Conservation (phyloP, 2,888 invertebrate species). For the Agrypnus murinus region DNA sequence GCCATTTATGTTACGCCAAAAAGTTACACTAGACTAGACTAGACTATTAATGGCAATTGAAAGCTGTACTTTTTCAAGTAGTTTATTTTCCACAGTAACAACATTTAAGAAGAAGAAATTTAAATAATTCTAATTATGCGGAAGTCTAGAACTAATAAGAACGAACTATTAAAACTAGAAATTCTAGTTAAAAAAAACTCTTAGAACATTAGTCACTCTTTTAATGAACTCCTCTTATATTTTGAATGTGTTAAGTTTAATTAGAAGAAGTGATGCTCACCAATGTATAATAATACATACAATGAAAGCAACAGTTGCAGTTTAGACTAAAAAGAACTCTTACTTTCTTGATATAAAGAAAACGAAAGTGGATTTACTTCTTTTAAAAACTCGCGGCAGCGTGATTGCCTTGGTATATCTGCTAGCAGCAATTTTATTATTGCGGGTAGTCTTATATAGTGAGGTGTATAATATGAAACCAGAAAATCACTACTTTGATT, state of each 20-base stretch:
- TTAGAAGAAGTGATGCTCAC: not conserved
- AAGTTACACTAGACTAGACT: too few relatives aligned
- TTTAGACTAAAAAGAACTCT: constrained; percentile 26
- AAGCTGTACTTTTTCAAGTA: too few relatives aligned
- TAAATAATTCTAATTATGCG: too few relatives aligned
- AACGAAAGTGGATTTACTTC: constrained; percentile 61
- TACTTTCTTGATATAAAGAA: constrained; percentile 55
- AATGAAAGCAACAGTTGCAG: constrained; percentile 27
- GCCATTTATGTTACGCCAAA: too few relatives aligned
- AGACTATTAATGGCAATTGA: too few relatives aligned
- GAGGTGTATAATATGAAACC: not conserved
- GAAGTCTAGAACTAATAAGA: too few relatives aligned
- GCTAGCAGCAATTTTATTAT: constrained; percentile 27
- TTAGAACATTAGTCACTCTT: not conserved
- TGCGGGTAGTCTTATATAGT: not conserved
- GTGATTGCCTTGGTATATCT: constrained; percentile 48
- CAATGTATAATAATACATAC: constrained; percentile 12
- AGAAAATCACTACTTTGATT: constrained; percentile 9
- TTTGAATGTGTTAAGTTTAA: too few relatives aligned
- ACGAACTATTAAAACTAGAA: not conserved
- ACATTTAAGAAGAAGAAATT: too few relatives aligned
- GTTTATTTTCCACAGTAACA: too few relatives aligned
- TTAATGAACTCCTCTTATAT: not conserved
- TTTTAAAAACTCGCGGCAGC: constrained; percentile 29
- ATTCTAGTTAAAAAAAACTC: constrained; percentile 19